Evolutionary conservation across 2,888 invertebrate genomes (phyloP).

Genomic region (Salpingus planirostris): DNA sequence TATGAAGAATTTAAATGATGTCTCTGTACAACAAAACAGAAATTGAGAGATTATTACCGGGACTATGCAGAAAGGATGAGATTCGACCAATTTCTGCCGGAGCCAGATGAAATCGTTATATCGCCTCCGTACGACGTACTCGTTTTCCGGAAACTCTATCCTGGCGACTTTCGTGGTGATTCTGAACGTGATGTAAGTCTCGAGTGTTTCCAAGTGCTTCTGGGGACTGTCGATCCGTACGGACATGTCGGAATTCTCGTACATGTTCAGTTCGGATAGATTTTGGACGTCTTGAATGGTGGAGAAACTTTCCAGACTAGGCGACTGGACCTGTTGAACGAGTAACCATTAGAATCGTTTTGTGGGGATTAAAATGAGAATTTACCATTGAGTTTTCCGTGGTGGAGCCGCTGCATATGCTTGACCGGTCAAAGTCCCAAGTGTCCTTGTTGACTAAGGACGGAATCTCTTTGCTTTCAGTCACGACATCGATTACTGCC

Average conservation of each 20-base stretch:
- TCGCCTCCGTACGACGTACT: conserved; percentile 56
- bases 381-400: conserved; percentile 34
- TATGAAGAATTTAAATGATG: no score
- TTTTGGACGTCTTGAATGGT: conserved; percentile 50
- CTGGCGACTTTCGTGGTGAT: conserved; percentile 59
- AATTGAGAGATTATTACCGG: conserved; percentile 46
- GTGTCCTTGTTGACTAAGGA: conserved; percentile 32
- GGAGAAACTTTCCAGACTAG: conserved; percentile 52
- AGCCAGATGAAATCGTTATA: conserved; percentile 69
- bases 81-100: conserved; percentile 53
- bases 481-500: conserved; percentile 41
- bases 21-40: conserved; percentile 1
- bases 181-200: conserved; percentile 62
- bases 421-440: conserved; percentile 34
- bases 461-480: conserved; percentile 39
- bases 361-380: no score
- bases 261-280: conserved; percentile 46
- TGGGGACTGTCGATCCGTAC: conserved; percentile 64
- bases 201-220: conserved; percentile 61
- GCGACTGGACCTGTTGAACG: conserved; percentile 38
- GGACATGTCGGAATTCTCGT: conserved; percentile 50
- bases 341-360: no score
- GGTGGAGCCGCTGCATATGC: conserved; percentile 33
- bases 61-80: conserved; percentile 57
- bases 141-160: conserved; percentile 53